These are phyloP conservation scores for Sympetrum striolatum DNA, from an alignment of 2,888 invertebrate species.

Conservation along the genomic window DNA sequence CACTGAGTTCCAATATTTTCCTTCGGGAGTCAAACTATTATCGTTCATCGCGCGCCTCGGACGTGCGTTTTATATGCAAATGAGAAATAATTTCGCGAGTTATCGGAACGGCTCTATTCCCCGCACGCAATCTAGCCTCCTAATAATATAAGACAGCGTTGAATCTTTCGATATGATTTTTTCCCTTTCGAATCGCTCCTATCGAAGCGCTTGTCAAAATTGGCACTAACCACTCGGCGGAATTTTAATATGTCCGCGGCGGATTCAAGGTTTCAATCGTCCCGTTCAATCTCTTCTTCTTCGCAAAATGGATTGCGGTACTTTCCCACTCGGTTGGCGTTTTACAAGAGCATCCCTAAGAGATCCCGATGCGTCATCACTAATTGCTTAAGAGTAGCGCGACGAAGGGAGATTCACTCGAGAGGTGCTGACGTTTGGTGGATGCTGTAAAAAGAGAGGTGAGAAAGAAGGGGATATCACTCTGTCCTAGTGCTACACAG, in stretches of 20 bases:
- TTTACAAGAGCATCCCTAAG: too few species aligned
- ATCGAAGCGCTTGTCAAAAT: slow-evolving; percentile 2
- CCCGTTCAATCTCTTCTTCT: slow-evolving; percentile 6
- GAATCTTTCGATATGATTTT: background rate
- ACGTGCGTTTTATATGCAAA: slow-evolving; percentile 27
- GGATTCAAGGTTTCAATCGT: slow-evolving; percentile 24
- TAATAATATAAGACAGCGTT: background rate
- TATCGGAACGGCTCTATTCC: background rate
- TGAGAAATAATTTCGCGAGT: background rate
- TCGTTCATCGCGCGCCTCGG: background rate
- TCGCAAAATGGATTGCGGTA: slow-evolving; percentile 2
- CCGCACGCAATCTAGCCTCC: background rate
- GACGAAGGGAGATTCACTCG: background rate
- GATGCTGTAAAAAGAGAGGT: background rate
- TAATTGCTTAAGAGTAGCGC: background rate
- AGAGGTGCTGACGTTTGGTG: background rate
- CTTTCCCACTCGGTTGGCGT: too few species aligned
- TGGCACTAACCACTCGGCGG: slow-evolving; percentile 31
- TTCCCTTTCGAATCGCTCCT: background rate
- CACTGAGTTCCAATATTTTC: background rate
- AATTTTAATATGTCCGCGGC: slow-evolving; percentile 20
- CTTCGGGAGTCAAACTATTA: background rate
- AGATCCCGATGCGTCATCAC: slow-evolving; percentile 14
- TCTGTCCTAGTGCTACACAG: too few species aligned
- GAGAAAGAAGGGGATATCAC: background rate